Base-by-base conservation (phyloP, 2,888 invertebrate genomes). In the Agelastica alni region DNA sequence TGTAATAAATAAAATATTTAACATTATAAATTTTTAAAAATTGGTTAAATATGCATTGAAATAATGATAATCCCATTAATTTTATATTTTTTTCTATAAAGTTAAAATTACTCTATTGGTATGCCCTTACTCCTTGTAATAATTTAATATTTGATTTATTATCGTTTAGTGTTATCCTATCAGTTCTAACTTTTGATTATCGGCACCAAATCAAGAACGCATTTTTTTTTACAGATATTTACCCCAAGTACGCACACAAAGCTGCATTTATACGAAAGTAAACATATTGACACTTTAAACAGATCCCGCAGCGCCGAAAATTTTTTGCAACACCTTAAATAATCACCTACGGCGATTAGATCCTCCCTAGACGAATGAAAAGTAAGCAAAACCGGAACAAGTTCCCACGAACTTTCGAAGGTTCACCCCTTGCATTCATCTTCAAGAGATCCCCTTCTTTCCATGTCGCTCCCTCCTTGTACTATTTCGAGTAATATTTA, bases 401-500 rank as follows among this genome's bases (percentile, higher is more conserved):
- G 45, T 59, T 59, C 59, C 56, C 59, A 59, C 59, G 59, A 56
- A 43, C 13, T 22, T 13, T 26, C 31, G 22, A 30, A 31, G 20
- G 34, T 44, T 47, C 18, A 26, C 18, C 54, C 58, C 53, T 42
- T 47, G 46, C 22, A 43, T 47, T 54, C 43, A 46, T 28, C 48
- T 44, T 49, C 12, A 41, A 12, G 53, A 42, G 36, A 52, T 53
- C 64, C 65, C 63, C 58, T 58, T 53, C 55, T 47, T 51, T 56
- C 18, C 56, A 60, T n/a, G 41, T 56, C 52, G 51, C 60, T 62
- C 65, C 62, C 65, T 61, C 59, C 60, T 61, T 58, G 48, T 41
- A 53, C 56, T 58, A n/a, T n/a, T 56, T 53, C 56, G 32, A 53
- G 59, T 60, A 59, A 57, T 59, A 61, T 65, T 64, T 64, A 63